Percentiles rank a stretch among this genome's conserved stretches.
These are phyloP conservation scores for Aulostomus chinensis DNA, from an alignment of 2,797 vertebrate genomes.

Conservation along the genomic window DNA sequence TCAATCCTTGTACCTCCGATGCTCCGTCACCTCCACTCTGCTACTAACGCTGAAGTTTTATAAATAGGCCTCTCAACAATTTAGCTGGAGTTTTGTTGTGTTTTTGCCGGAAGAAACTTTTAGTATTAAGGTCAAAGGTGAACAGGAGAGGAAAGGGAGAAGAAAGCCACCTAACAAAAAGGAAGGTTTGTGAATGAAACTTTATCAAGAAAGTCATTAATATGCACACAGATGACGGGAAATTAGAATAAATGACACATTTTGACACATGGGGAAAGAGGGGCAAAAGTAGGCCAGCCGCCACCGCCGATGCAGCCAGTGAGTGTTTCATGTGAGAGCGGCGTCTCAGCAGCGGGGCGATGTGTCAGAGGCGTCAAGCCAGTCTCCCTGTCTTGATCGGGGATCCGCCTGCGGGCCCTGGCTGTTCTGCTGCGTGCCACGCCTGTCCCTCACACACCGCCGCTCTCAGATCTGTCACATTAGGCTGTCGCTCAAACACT, in stretches of 20 bases:
- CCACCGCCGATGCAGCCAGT: conserved; percentile 38
- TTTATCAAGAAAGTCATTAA: conserved; percentile 1
- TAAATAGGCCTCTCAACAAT: no score
- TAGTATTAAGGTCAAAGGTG: conserved; percentile 20
- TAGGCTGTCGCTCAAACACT: conserved; percentile 61
- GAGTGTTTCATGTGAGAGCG: conserved; percentile 52
- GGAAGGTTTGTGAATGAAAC: conserved; percentile 12
- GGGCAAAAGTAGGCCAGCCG: conserved; percentile 70
- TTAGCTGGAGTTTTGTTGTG: no score
- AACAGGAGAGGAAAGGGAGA: not conserved
- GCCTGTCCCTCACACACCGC: conserved; percentile 71
- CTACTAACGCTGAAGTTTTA: no score
- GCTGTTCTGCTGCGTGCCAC: conserved; percentile 60
- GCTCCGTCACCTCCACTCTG: not conserved
- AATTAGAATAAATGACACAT: conserved; percentile 30
- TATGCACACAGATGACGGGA: not conserved
- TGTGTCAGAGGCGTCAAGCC: conserved; percentile 50
- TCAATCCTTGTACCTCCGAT: conserved; percentile 9
- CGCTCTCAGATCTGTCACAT: conserved; percentile 65
- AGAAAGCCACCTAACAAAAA: not conserved
- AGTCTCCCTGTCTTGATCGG: conserved; percentile 49
- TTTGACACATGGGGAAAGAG: conserved; percentile 21
- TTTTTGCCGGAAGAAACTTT: not conserved
- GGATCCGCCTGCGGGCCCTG: conserved; percentile 58
- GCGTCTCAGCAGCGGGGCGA: conserved; percentile 50